Conservation (phyloP, 2,797 vertebrate genomes). For the Clarias platycephalus region DNA sequence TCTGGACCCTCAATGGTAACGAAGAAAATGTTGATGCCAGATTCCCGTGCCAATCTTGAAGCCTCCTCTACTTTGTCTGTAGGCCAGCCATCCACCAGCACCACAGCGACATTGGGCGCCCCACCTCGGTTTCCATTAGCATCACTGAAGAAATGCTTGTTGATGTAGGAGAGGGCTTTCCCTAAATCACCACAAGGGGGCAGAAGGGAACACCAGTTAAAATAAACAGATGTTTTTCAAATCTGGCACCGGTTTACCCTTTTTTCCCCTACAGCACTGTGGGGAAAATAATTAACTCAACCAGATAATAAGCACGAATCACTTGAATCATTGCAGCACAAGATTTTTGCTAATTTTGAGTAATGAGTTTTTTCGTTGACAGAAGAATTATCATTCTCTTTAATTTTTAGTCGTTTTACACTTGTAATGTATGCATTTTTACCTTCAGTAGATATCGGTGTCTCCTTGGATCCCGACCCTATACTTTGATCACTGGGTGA, state of each 20-base stretch:
- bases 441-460: background rate
- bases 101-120: conserved; percentile 89
- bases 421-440: background rate
- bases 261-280: background rate
- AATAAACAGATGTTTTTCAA: conserved; percentile 8
- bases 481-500: background rate
- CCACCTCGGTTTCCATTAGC: conserved; percentile 88
- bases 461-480: background rate
- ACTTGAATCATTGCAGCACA: background rate
- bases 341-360: background rate
- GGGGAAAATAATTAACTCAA: background rate
- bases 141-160: conserved; percentile 91
- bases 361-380: background rate
- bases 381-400: background rate
- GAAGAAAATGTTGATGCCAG: conserved; percentile 97
- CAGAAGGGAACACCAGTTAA: conserved; percentile 53
- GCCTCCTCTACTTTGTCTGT: conserved; percentile 93
- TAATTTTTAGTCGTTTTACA: background rate
- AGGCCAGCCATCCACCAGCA: conserved; percentile 96
- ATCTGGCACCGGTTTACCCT: background rate
- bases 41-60: conserved; percentile 89
- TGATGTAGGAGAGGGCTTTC: conserved; percentile 90
- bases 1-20: conserved; percentile 91
- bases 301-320: background rate
- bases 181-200: conserved; percentile 76